These are phyloP conservation scores for Meta bourneti DNA, from an alignment of 2,888 invertebrate genomes.

Conservation along the genomic window DNA sequence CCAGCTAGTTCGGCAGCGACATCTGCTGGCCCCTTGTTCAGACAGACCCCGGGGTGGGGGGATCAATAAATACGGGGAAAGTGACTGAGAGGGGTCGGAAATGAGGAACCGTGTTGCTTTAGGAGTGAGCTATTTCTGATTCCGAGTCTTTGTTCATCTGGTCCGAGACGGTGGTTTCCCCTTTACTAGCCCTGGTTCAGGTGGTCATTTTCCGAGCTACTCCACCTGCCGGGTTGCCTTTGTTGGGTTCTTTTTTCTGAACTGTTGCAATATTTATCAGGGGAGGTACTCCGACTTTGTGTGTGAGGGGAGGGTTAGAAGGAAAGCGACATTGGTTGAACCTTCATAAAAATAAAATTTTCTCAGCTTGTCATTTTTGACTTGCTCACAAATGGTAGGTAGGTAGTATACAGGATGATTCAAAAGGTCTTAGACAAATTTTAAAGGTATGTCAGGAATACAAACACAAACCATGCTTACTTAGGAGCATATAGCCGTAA, in stretches of 20 bases:
- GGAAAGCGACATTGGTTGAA: not conserved
- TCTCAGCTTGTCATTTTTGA: not conserved
- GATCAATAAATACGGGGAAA: constrained; percentile 76
- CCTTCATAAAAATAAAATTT: not conserved
- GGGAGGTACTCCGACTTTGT: not conserved
- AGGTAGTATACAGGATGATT: not conserved
- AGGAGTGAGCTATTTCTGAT: not conserved
- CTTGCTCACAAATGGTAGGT: not conserved
- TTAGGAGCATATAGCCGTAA: not conserved
- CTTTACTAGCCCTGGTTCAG: not conserved
- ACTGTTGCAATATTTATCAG: not conserved
- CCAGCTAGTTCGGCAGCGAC: constrained; percentile 31
- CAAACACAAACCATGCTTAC: not conserved
- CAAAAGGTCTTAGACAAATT: not conserved
- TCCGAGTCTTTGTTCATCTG: not conserved
- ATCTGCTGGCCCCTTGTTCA: constrained; percentile 24
- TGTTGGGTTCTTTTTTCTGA: not conserved
- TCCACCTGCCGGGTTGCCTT: too few relatives aligned
- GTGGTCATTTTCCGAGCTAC: too few relatives aligned
- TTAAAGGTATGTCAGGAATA: not conserved
- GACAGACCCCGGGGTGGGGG: constrained; percentile 25
- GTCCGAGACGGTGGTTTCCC: not conserved
- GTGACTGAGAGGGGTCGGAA: not conserved
- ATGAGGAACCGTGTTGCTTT: constrained; percentile 23
- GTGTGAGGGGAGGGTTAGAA: not conserved